A percentile compares a stretch with the other conserved stretches of the same genome.
phyloP scores from a whole-genome alignment of 2,888 invertebrate species.

The Seira ritae region DNA sequence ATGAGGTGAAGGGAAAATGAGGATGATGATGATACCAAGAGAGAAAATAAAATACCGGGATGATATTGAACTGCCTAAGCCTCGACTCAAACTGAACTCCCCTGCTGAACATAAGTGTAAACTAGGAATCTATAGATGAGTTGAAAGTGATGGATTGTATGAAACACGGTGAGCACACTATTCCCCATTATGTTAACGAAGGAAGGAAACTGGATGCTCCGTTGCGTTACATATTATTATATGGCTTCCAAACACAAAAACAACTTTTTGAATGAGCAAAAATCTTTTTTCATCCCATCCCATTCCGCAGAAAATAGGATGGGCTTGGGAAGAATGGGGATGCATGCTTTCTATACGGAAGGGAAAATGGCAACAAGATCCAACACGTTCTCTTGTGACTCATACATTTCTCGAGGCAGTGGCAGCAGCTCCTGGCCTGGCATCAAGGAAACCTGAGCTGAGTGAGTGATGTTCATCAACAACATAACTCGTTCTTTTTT shows the following conservation, averaged over 20 bases:
- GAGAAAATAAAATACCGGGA: slow-evolving; percentile 7
- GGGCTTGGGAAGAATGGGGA: not conserved
- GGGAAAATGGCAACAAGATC: slow-evolving; percentile 2
- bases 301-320: not conserved
- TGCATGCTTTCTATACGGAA: not conserved
- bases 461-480: not conserved
- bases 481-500: not conserved
- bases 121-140: not conserved
- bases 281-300: not conserved
- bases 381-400: not conserved
- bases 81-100: not conserved
- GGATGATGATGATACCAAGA: not conserved
- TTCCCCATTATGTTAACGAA: not conserved
- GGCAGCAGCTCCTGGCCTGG: too few species aligned
- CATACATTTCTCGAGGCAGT: not conserved
- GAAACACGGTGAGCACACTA: not conserved
- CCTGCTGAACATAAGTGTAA: not conserved
- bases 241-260: not conserved
- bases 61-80: not conserved
- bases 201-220: not conserved
- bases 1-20: too few species aligned
- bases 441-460: not conserved
- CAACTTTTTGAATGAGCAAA: not conserved
- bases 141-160: not conserved
- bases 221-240: too few species aligned